phyloP scores from a whole-genome alignment of 2,888 invertebrate genomes.

The Eledona agricola region DNA sequence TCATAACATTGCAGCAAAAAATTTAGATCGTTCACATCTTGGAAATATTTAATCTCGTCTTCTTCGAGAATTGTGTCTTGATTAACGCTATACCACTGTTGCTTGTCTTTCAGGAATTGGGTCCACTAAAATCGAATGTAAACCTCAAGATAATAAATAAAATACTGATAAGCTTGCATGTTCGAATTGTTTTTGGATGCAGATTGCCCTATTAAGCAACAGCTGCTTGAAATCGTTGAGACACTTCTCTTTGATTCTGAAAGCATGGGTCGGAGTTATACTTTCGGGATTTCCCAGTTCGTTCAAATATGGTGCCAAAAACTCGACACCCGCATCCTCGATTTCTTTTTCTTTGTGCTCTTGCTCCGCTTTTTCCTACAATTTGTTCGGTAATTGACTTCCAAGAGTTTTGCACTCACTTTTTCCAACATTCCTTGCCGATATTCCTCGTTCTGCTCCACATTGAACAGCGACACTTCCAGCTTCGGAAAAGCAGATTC shows the following conservation, averaged over 20 bases:
- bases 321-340: conserved; percentile 69
- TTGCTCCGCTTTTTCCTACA: conserved; percentile 61
- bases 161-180: conserved; percentile 60
- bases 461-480: conserved; percentile 66
- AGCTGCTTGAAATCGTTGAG: conserved; percentile 73
- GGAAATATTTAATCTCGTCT: conserved; percentile 69
- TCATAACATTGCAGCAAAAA: conserved; percentile 68
- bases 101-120: conserved; percentile 65
- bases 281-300: conserved; percentile 66
- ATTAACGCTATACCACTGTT: conserved; percentile 68
- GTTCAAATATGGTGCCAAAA: conserved; percentile 71
- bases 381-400: conserved; percentile 1
- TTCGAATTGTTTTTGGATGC: conserved; percentile 73
- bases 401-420: conserved; percentile 54
- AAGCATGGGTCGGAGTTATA: conserved; percentile 60
- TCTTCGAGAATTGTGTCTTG: conserved; percentile 68
- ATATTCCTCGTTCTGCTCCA: conserved; percentile 65
- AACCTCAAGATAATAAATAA: conserved; percentile 19
- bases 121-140: conserved; percentile 52
- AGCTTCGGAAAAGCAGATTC: conserved; percentile 65
- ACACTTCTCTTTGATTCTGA: conserved; percentile 67
- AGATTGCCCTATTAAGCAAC: conserved; percentile 70
- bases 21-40: conserved; percentile 63
- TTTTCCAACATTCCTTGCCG: conserved; percentile 61
- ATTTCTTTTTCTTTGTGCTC: conserved; percentile 69